These are phyloP conservation scores for Darevskia mixta DNA, from an alignment of 2,797 vertebrate genomes.

Conservation along the genomic window DNA sequence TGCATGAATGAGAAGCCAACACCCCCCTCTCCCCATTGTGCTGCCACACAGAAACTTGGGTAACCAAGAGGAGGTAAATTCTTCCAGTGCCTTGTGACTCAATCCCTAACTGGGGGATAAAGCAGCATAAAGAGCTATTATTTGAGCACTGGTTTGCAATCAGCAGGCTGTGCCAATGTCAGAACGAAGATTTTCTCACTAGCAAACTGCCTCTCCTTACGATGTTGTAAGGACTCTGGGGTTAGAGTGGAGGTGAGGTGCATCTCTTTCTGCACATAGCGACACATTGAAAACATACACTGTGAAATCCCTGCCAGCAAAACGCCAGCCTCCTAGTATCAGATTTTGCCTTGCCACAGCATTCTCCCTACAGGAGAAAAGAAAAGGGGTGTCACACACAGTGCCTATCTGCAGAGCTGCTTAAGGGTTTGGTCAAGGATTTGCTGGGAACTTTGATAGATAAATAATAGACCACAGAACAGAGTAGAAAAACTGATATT, in stretches of 20 bases:
- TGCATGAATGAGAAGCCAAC: constrained; percentile 75
- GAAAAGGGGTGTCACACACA: background rate
- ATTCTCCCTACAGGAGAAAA: background rate
- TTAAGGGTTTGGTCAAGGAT: background rate
- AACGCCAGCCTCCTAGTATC: background rate
- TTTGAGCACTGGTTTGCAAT: constrained; percentile 76
- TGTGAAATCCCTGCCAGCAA: background rate
- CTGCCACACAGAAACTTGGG: constrained; percentile 56
- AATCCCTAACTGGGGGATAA: constrained; percentile 62
- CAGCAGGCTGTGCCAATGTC: constrained; percentile 9
- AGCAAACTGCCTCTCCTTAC: background rate
- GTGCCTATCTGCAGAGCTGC: background rate
- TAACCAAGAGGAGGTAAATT: constrained; percentile 58
- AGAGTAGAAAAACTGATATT: constrained; percentile 37
- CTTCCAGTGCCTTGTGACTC: constrained; percentile 68
- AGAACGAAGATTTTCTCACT: background rate
- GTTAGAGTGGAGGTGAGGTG: background rate
- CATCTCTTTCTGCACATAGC: background rate
- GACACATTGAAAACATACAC: background rate
- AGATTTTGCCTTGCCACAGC: background rate
- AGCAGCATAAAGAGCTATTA: constrained; percentile 72
- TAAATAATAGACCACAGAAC: background rate
- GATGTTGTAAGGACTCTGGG: background rate
- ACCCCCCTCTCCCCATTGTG: constrained; percentile 40
- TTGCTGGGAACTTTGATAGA: background rate